Evolutionary conservation across 2,113 vertebrate species (phyloP).

Genomic region (Ictalurus furcatus): DNA sequence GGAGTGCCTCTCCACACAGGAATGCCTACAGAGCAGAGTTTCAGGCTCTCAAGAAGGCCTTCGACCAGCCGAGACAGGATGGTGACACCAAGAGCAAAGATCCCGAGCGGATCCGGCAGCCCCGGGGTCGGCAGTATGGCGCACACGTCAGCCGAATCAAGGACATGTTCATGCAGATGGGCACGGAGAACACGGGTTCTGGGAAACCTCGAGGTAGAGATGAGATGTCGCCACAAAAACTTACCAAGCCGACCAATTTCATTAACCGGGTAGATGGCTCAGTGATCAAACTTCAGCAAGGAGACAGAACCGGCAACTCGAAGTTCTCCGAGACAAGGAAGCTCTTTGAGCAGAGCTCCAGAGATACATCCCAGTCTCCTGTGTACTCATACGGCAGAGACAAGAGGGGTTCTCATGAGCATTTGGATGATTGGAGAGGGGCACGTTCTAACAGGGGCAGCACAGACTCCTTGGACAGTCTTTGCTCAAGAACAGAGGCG

Average conservation of each 20-base stretch:
- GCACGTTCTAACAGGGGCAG: slow-evolving; percentile 89
- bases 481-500: slow-evolving; percentile 91
- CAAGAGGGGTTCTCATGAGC: slow-evolving; percentile 79
- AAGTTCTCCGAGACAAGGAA: slow-evolving; percentile 95
- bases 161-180: slow-evolving; percentile 99
- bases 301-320: slow-evolving; percentile 82
- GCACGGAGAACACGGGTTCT: slow-evolving; percentile 74
- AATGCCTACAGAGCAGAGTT: slow-evolving; percentile 98
- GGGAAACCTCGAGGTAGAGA: slow-evolving; percentile 73
- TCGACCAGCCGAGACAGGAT: slow-evolving; percentile 90
- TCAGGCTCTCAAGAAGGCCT: slow-evolving; percentile 95
- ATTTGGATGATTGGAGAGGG: slow-evolving; percentile 85
- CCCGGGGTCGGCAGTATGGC: slow-evolving; percentile 91
- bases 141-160: slow-evolving; percentile 98
- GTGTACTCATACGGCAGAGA: slow-evolving; percentile 86
- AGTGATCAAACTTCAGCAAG: slow-evolving; percentile 82
- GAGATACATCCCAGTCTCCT: slow-evolving; percentile 79
- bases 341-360: slow-evolving; percentile 89
- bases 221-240: slow-evolving; percentile 82
- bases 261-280: slow-evolving; percentile 87
- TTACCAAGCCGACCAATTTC: slow-evolving; percentile 85
- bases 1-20: slow-evolving; percentile 97
- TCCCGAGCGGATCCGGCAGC: slow-evolving; percentile 81
- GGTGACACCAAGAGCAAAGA: slow-evolving; percentile 83
- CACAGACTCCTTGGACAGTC: slow-evolving; percentile 91